Evolutionary conservation across 2,888 invertebrate species (phyloP).

Genomic region (Serripes groenlandicus): DNA sequence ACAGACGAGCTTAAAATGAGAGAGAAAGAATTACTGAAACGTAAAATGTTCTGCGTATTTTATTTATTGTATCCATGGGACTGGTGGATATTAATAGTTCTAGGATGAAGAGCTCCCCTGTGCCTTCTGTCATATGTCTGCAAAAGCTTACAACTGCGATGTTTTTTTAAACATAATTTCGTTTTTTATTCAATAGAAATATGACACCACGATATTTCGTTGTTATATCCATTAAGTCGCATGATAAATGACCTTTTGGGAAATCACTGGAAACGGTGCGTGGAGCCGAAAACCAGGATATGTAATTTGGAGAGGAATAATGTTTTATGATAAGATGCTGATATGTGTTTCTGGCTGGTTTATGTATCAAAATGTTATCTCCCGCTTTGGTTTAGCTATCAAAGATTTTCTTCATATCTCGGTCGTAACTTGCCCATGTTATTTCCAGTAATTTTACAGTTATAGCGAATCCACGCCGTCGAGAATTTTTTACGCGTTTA

Average conservation of each 20-base stretch:
- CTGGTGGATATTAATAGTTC: too few species aligned
- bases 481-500: constrained; percentile 8
- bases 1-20: too few species aligned
- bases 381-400: constrained; percentile 56
- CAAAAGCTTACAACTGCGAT: too few species aligned
- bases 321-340: constrained; percentile 51
- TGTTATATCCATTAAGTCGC: constrained; percentile 56
- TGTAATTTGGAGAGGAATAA: constrained; percentile 56
- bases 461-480: not conserved
- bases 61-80: too few species aligned
- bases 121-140: too few species aligned
- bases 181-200: constrained; percentile 58
- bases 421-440: not conserved
- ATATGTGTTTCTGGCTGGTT: constrained; percentile 57
- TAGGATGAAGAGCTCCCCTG: too few species aligned
- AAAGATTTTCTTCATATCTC: constrained; percentile 39
- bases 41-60: too few species aligned
- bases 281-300: constrained; percentile 49
- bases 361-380: constrained; percentile 62
- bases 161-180: constrained; percentile 24
- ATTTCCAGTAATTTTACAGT: constrained; percentile 21
- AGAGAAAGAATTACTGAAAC: too few species aligned
- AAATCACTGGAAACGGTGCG: constrained; percentile 61
- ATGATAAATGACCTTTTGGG: constrained; percentile 50
- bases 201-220: constrained; percentile 41